Percentiles rank a stretch among this genome's conserved stretches.
These are phyloP conservation scores for Ellobius talpinus DNA, from an alignment of 2,113 vertebrate species.

Conservation along the genomic window DNA sequence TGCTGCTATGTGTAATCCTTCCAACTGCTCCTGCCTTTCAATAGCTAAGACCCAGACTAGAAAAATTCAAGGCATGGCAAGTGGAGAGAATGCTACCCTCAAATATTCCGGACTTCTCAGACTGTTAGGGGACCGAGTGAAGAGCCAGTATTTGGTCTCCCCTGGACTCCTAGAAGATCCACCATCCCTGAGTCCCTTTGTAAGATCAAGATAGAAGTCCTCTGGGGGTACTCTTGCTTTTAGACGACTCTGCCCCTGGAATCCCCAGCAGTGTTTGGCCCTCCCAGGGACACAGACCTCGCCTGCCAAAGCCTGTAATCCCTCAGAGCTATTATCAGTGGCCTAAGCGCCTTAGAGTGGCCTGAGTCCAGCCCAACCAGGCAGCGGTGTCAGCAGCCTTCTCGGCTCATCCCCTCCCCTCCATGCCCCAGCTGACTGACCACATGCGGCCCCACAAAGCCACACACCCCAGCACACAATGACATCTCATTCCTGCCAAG, in stretches of 20 bases:
- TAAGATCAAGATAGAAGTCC: background rate
- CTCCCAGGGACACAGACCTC: conserved; percentile 12
- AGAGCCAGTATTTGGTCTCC: background rate
- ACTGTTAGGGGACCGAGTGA: background rate
- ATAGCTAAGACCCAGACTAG: background rate
- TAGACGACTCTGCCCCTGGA: background rate
- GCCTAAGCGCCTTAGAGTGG: conserved; percentile 86
- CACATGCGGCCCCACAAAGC: background rate
- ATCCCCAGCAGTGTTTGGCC: conserved; percentile 12
- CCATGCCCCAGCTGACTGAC: background rate
- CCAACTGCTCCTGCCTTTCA: background rate
- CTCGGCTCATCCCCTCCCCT: background rate
- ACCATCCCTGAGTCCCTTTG: background rate
- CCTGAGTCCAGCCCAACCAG: conserved; percentile 56
- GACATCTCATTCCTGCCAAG: background rate
- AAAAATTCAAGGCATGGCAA: background rate
- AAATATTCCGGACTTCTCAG: background rate
- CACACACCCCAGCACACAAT: background rate
- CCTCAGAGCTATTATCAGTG: conserved; percentile 87
- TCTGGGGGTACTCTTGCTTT: background rate
- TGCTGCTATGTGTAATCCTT: background rate
- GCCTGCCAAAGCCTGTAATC: conserved; percentile 84
- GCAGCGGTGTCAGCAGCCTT: conserved; percentile 73
- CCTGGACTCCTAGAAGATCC: background rate
- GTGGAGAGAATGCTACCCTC: background rate